Conservation (phyloP, 2,888 invertebrate species). For the Chouioia cunea region DNA sequence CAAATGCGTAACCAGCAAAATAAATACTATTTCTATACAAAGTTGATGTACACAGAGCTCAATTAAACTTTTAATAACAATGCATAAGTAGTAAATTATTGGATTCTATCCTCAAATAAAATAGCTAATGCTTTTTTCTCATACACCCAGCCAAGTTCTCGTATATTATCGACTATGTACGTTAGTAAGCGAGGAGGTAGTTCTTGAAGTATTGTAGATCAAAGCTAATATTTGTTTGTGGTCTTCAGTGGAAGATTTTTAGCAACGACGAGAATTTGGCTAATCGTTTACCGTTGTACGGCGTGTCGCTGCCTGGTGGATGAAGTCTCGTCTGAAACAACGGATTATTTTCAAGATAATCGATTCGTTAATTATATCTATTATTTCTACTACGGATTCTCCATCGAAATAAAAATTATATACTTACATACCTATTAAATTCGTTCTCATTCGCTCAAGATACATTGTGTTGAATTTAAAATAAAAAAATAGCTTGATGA, state of each 20-base stretch:
- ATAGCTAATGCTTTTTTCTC: too few relatives aligned
- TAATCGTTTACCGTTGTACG: constrained; percentile 71
- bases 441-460: neutral
- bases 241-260: constrained; percentile 63
- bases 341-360: constrained; percentile 26
- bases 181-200: constrained; percentile 38
- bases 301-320: constrained; percentile 76
- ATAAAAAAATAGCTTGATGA: too few relatives aligned
- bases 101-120: too few relatives aligned
- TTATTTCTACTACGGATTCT: too few relatives aligned
- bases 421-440: too few relatives aligned
- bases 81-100: too few relatives aligned
- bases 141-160: too few relatives aligned
- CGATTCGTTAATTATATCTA: neutral
- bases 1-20: too few relatives aligned
- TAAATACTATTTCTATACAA: too few relatives aligned
- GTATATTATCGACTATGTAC: constrained; percentile 25
- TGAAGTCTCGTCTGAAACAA: constrained; percentile 76
- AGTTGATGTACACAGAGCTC: too few relatives aligned
- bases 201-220: constrained; percentile 24
- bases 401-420: too few relatives aligned
- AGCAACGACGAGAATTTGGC: constrained; percentile 71
- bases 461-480: neutral
- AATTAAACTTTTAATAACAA: too few relatives aligned
- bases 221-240: constrained; percentile 24